Percentiles rank a stretch among this genome's conserved stretches.
phyloP scores from a whole-genome alignment of 2,888 invertebrate species.

The Torymus tubicola region DNA sequence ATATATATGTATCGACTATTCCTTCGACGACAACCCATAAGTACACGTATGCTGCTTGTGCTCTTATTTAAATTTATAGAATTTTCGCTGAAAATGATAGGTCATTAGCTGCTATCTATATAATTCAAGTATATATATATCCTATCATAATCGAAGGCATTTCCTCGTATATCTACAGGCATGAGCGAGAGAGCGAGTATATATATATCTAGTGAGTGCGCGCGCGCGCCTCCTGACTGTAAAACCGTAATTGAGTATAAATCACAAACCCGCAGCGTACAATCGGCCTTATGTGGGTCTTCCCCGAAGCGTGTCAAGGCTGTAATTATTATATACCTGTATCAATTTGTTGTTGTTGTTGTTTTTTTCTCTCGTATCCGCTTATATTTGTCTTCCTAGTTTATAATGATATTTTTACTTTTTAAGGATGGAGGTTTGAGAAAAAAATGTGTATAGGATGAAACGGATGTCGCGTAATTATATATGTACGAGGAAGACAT shows the following conservation, averaged over 20 bases:
- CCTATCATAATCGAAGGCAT: constrained; percentile 12
- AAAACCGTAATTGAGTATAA: constrained; percentile 45
- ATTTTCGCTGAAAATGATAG: constrained; percentile 24
- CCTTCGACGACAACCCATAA: no score
- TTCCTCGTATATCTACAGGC: background rate
- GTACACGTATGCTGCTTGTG: no score
- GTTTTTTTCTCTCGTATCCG: no score
- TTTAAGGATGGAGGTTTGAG: no score
- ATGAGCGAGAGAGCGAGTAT: no score
- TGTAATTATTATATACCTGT: constrained; percentile 24
- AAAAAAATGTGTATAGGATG: no score
- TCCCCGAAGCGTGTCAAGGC: constrained; percentile 31
- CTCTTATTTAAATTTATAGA: constrained; percentile 25
- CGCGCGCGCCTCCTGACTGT: background rate
- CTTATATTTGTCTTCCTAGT: no score
- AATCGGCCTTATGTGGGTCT: constrained; percentile 31
- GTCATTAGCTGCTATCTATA: constrained; percentile 23
- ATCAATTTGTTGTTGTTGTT: constrained; percentile 14
- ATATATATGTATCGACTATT: no score
- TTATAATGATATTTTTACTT: no score
- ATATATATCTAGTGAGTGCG: no score
- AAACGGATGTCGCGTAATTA: no score
- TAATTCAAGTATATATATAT: constrained; percentile 19
- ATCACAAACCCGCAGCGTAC: constrained; percentile 20
- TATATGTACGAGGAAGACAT: no score